A percentile compares a stretch with the other conserved stretches of the same genome.
Conservation (phyloP, 2,113 vertebrate species). For the Neodontobutis hainanensis region DNA sequence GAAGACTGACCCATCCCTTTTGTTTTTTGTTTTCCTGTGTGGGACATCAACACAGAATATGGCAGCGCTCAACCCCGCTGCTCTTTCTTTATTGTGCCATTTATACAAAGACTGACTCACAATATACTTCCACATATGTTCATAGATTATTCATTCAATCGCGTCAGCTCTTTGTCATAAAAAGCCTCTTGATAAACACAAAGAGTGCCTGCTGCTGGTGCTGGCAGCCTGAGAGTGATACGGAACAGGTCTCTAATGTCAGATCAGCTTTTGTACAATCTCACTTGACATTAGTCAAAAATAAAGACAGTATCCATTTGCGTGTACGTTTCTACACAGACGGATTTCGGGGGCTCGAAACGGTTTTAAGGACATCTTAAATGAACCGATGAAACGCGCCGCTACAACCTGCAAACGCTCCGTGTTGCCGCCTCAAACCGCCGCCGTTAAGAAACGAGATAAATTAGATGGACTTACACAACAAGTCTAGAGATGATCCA, state of each 20-base stretch:
- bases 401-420: not conserved
- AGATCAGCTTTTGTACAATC: constrained; percentile 34
- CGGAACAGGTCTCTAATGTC: constrained; percentile 22
- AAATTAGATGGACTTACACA: constrained; percentile 86
- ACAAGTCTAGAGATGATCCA: constrained; percentile 99
- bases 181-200: constrained; percentile 46
- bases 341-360: constrained; percentile 36
- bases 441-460: not conserved
- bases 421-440: not conserved
- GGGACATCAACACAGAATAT: constrained; percentile 56
- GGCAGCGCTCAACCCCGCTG: constrained; percentile 34
- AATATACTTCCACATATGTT: not conserved
- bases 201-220: constrained; percentile 35
- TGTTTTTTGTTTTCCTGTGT: constrained; percentile 53
- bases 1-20: constrained; percentile 72
- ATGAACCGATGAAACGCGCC: constrained; percentile 1
- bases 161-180: constrained; percentile 59
- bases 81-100: constrained; percentile 43
- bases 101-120: constrained; percentile 30
- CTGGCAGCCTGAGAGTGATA: constrained; percentile 18
- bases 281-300: constrained; percentile 16
- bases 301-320: constrained; percentile 1
- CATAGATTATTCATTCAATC: constrained; percentile 35
- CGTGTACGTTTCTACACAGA: constrained; percentile 37
- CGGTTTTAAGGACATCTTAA: constrained; percentile 4